phyloP scores from a whole-genome alignment of 2,797 vertebrate species.

The Sebastolobus altivelis region DNA sequence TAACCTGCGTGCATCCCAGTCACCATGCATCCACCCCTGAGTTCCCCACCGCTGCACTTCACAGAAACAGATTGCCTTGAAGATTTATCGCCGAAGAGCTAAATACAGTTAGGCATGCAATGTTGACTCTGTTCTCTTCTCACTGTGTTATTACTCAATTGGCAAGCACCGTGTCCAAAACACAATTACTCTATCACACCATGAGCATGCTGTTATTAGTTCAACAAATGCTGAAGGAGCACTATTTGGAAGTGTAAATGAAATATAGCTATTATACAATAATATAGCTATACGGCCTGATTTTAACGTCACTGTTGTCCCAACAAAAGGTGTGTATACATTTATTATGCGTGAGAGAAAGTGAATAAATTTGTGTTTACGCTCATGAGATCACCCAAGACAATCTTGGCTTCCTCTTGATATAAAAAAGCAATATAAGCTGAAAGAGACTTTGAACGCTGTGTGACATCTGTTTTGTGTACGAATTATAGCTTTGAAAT shows the following conservation, averaged over 20 bases:
- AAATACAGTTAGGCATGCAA: conserved; percentile 73
- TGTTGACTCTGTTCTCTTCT: conserved; percentile 61
- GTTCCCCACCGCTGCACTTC: conserved; percentile 69
- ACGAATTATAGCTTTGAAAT: conserved; percentile 83
- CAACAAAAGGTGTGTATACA: conserved; percentile 62
- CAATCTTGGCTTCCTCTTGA: conserved; percentile 55
- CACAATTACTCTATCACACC: conserved; percentile 52
- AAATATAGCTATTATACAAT: conserved; percentile 44
- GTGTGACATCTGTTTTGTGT: conserved; percentile 85
- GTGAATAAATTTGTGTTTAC: conserved; percentile 73
- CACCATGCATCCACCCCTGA: conserved; percentile 46
- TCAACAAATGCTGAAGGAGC: conserved; percentile 33
- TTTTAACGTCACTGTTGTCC: conserved; percentile 49
- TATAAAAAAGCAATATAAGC: conserved; percentile 53
- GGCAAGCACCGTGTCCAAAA: conserved; percentile 45
- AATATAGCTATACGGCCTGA: conserved; percentile 5
- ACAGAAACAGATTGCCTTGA: conserved; percentile 51
- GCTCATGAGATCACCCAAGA: conserved; percentile 64
- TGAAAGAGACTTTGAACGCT: conserved; percentile 68
- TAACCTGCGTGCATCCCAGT: conserved; percentile 61
- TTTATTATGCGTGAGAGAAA: conserved; percentile 66
- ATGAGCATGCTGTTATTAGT: conserved; percentile 39
- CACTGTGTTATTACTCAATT: conserved; percentile 64
- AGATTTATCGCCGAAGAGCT: conserved; percentile 63
- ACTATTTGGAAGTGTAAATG: conserved; percentile 34